Base-by-base conservation (phyloP, 2,113 vertebrate genomes). In the Aptenodytes patagonicus region DNA sequence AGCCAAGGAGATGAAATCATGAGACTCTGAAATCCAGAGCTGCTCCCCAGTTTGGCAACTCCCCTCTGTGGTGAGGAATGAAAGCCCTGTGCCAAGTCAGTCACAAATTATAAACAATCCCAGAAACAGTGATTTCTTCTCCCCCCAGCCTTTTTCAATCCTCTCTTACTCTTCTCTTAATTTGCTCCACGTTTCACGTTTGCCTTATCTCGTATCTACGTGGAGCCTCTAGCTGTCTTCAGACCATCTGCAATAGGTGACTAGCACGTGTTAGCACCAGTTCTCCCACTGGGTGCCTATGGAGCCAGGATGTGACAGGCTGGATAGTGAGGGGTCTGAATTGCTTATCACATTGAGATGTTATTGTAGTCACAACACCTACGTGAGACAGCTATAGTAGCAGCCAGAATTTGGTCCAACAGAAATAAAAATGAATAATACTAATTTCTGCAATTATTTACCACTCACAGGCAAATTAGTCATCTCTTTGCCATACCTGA, bases 1-100 rank as follows among this genome's bases (percentile, higher is more conserved):
- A 86, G 96, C 94, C 94, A 95, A 96, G 65, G 29, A 73, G 75
- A 95, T 96, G 88, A 96, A 96, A 95, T 96, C 79, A 83, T 89
- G 83, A 88, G 83, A 81, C 86, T 81, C 68, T 75, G 72, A 92
- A 93, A 92, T 81, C 42, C 83, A 62, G 86, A 93, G 92, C 92
- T 92, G 80, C 86, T 97, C 95, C 64, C 80, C 89, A 60, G 38
- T 93, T 95, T 94, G 96, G 93, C 88, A 97, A 86, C 90, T 71
- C 58, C 55, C 69, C 47, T 90, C 44, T 58, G 76, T 1, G 26
- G 93, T 51, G 31, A 90, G 75, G 83, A 93, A 96, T 55, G 68
- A 73, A 89, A 86, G 44, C 47, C 22, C n/a, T 12, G 60, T 72
- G 92, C 96, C 93, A 95, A 83, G 47, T 34, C 93, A 95, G 79